phyloP scores from a whole-genome alignment of 1,140 invertebrate genomes.

The Phenacoccus solenopsis region DNA sequence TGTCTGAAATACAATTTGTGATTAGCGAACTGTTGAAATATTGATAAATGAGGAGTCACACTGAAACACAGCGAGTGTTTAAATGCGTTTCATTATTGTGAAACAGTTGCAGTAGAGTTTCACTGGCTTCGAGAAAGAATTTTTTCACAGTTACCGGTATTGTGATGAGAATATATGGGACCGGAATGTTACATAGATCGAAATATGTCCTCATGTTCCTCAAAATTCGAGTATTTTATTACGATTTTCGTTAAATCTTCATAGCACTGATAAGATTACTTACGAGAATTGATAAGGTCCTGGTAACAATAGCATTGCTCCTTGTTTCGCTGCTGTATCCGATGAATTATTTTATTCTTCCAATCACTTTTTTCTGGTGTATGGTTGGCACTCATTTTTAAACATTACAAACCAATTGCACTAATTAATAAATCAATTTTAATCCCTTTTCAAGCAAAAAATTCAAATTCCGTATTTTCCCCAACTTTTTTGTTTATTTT shows the following conservation, averaged over 20 bases:
- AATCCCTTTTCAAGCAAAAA: neutral
- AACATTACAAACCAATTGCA: neutral
- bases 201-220: too few relatives aligned
- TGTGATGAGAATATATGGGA: neutral
- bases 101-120: too few relatives aligned
- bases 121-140: neutral
- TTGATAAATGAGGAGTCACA: too few relatives aligned
- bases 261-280: constrained; percentile 27
- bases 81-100: too few relatives aligned
- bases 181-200: too few relatives aligned
- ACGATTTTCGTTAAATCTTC: neutral
- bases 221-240: neutral
- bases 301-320: constrained; percentile 43
- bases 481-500: constrained; percentile 3
- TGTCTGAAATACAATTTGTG: constrained; percentile 63
- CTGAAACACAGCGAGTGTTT: too few relatives aligned
- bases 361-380: constrained; percentile 32
- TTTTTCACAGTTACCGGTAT: neutral
- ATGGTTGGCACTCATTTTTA: neutral
- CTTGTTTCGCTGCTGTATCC: constrained; percentile 43
- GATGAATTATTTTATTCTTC: constrained; percentile 42
- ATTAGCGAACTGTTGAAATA: too few relatives aligned
- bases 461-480: neutral
- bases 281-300: constrained; percentile 49
- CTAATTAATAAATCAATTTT: neutral